These are phyloP conservation scores for Naja naja DNA, from an alignment of 2,113 vertebrate species.

Conservation along the genomic window DNA sequence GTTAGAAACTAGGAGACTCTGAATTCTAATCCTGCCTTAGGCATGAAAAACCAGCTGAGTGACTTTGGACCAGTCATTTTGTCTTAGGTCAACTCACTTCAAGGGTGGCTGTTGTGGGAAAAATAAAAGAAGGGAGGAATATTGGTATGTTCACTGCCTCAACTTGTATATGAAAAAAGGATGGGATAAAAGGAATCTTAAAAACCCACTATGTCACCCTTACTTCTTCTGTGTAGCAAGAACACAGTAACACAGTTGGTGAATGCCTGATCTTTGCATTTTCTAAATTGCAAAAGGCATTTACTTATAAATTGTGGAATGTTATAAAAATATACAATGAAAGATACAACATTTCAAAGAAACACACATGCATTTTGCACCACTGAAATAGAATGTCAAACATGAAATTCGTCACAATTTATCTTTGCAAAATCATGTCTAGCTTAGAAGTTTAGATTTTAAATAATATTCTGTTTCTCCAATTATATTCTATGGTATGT, in stretches of 20 bases:
- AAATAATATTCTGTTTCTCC: neutral
- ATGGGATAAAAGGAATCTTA: too few species aligned
- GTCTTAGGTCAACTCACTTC: too few species aligned
- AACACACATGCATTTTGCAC: neutral
- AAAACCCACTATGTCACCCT: neutral
- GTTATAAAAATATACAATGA: neutral
- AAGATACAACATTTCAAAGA: neutral
- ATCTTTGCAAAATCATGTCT: neutral
- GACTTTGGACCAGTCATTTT: too few species aligned
- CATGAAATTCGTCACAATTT: neutral
- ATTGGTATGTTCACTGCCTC: too few species aligned
- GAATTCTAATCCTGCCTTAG: too few species aligned
- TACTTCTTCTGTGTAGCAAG: neutral
- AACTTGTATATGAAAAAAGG: too few species aligned
- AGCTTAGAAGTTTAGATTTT: neutral
- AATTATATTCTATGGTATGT: neutral
- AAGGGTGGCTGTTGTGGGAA: too few species aligned
- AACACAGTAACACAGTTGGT: neutral
- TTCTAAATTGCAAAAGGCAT: neutral
- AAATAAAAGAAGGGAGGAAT: too few species aligned
- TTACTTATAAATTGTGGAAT: neutral
- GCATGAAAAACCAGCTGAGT: too few species aligned
- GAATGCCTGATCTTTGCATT: neutral
- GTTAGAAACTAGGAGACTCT: too few species aligned
- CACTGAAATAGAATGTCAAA: neutral